Evolutionary conservation across 2,797 vertebrate species (phyloP).

Genomic region (Coregonus suidteri): DNA sequence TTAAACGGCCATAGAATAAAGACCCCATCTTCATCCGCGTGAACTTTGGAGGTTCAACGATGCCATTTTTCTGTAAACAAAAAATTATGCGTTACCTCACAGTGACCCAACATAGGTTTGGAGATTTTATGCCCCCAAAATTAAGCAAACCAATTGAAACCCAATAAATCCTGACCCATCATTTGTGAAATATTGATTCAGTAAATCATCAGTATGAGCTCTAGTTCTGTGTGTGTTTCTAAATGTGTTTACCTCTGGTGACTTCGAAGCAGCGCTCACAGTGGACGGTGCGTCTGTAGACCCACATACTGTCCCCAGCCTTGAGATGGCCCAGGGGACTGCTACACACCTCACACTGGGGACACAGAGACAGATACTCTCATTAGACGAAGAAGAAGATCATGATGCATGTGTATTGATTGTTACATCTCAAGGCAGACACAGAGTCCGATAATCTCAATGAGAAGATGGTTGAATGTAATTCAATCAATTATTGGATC

Average conservation of each 20-base stretch:
- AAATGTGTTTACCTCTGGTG: conserved; percentile 79
- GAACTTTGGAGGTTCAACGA: conserved; percentile 50
- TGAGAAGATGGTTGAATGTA: background rate
- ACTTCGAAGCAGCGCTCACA: conserved; percentile 89
- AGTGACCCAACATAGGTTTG: background rate
- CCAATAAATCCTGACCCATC: background rate
- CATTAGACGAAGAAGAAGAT: background rate
- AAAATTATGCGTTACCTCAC: conserved; percentile 3
- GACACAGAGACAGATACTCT: conserved; percentile 18
- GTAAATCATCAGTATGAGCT: background rate
- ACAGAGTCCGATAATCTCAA: background rate
- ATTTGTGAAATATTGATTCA: background rate
- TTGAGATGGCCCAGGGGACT: conserved; percentile 82
- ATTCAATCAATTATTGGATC: background rate
- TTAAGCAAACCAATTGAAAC: background rate
- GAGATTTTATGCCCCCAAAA: background rate
- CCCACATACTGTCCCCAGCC: conserved; percentile 95
- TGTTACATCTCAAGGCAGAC: too few relatives aligned
- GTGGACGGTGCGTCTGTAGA: conserved; percentile 87
- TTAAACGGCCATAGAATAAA: conserved; percentile 9
- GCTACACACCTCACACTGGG: conserved; percentile 90
- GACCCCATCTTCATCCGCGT: conserved; percentile 11
- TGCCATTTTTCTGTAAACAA: conserved; percentile 73
- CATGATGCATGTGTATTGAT: too few relatives aligned
- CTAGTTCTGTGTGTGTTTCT: background rate